A percentile compares a stretch with the other conserved stretches of the same genome.
phyloP scores from a whole-genome alignment of 2,797 vertebrate species.

The Catamblyrhynchus diadema region DNA sequence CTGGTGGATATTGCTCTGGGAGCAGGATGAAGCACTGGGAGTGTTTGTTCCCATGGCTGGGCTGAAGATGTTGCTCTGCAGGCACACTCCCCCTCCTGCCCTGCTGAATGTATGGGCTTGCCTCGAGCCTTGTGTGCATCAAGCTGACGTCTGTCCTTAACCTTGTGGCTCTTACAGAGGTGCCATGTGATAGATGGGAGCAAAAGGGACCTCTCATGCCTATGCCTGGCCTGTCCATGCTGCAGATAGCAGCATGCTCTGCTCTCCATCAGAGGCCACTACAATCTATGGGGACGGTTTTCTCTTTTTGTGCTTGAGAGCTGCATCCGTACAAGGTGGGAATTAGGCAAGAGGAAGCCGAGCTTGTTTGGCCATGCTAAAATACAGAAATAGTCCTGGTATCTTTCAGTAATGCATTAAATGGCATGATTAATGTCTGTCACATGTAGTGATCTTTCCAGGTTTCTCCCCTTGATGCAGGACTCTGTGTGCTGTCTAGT shows the following conservation, averaged over 20 bases:
- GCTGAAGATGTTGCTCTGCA: not conserved
- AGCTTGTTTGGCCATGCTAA: not conserved
- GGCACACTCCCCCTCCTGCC: not conserved
- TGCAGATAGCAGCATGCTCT: conserved; percentile 29
- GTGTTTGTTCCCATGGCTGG: not conserved
- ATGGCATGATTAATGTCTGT: not conserved
- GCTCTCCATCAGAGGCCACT: conserved; percentile 9
- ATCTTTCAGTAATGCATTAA: not conserved
- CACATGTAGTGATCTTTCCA: not conserved
- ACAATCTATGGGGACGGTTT: not conserved
- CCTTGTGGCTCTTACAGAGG: not conserved
- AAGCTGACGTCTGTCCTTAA: not conserved
- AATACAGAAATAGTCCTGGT: conserved; percentile 25
- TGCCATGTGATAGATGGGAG: not conserved
- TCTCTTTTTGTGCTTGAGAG: not conserved
- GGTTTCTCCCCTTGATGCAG: not conserved
- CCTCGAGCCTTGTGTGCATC: not conserved
- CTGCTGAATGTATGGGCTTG: not conserved
- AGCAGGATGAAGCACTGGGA: not conserved
- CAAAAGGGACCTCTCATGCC: not conserved
- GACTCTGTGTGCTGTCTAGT: fast-evolving
- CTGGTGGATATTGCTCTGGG: not conserved
- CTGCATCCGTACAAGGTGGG: conserved; percentile 15
- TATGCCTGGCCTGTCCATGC: not conserved
- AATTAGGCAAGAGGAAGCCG: not conserved